Evolutionary conservation across 2,113 vertebrate genomes (phyloP), one percentile per base, ranked within the genome.

Genomic region (Chlorocebus sabaeus): DNA sequence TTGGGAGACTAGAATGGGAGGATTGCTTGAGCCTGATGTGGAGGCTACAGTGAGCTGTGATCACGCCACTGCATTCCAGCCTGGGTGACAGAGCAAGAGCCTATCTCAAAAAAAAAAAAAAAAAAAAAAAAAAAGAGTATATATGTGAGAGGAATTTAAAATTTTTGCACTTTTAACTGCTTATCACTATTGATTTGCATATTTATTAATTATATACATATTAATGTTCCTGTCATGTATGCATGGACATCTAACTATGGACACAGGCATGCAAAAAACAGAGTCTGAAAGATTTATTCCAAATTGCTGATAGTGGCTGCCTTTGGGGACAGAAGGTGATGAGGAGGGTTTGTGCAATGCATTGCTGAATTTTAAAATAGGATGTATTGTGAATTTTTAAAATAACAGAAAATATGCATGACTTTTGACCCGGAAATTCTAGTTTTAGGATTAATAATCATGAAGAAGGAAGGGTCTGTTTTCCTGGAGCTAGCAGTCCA

Each of bases 291-390:
- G 48, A 6, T 6, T 5, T 6, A 13, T 5, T 52, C 38, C 43
- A 14, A 0, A 2, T 17, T 30, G 76, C n/a, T 2, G 76, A 35
- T 1, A 0, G 68, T 1, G 76, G 20, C 55, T 18, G 32, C 57
- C 73, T 14, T 1, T 5, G 52, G 43, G 23, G 18, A 27, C 38
- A 48, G 55, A 14, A 8, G 11, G 14, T 27, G 14, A 3, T 38
- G 2, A 1, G 61, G 23, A 30, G 43, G 61, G 5, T 5, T 10
- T 40, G 79, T 2, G 16, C 23, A 1, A 0, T 0, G 25, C 17
- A 2, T 3, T 17, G 30, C 85, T 22, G 48, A 30, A 23, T 35
- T n/a, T 61, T 45, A 70, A 52, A 88, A 57, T 22, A 73, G 20
- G n/a, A 3, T 18, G 52, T 23, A 14, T 52, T 12, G 64, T 92